These are phyloP conservation scores for Drosophila sturtevanti DNA, from an alignment of 1,140 invertebrate species.

Conservation along the genomic window DNA sequence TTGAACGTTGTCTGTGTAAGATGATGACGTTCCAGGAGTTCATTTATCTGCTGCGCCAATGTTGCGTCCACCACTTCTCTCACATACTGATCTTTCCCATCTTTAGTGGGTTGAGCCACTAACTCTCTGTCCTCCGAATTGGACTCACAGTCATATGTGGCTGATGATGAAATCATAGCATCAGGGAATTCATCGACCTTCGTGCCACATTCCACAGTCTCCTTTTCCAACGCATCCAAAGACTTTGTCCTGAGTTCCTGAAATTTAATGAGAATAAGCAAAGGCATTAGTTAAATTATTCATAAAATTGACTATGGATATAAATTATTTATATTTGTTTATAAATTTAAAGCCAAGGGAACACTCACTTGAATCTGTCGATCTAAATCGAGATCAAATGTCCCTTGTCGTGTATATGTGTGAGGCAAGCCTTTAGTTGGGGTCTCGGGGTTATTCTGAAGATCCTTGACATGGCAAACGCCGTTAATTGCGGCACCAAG, in stretches of 20 bases:
- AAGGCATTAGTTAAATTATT: background rate
- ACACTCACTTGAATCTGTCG: constrained; percentile 19
- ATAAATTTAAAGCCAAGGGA: background rate
- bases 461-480: background rate
- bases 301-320: no score
- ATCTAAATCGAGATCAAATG: constrained; percentile 61
- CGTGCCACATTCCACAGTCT: background rate
- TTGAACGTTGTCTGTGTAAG: constrained; percentile 21
- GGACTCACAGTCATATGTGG: constrained; percentile 66
- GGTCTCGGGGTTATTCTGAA: background rate
- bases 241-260: constrained; percentile 18
- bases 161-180: constrained; percentile 67
- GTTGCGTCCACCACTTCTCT: constrained; percentile 52
- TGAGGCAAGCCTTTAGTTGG: background rate
- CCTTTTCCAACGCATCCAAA: background rate
- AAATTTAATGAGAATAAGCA: background rate
- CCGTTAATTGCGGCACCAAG: background rate
- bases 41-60: constrained; percentile 55
- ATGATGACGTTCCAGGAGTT: constrained; percentile 56
- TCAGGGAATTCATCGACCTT: constrained; percentile 58
- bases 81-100: constrained; percentile 39
- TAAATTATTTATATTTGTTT: no score
- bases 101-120: background rate
- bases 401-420: constrained; percentile 52
- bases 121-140: background rate